A percentile compares a stretch with the other conserved stretches of the same genome.
Evolutionary conservation across 2,888 invertebrate species (phyloP).

Genomic region (Epirrita christyi): DNA sequence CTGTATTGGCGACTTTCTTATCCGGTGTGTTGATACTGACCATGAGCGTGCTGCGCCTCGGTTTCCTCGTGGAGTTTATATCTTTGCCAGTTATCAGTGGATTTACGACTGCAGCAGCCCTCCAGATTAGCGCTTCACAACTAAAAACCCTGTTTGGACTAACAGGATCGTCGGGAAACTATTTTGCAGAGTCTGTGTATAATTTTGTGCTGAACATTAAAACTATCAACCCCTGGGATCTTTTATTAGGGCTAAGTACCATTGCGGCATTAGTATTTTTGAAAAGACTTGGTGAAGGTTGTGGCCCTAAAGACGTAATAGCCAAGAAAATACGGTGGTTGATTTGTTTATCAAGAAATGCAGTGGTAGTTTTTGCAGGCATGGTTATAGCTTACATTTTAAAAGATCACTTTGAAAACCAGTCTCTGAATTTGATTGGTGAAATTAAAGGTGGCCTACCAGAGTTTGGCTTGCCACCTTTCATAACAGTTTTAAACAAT

Average conservation of each 20-base stretch:
- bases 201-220: slow-evolving; percentile 86
- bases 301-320: background rate
- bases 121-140: slow-evolving; percentile 93
- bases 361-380: slow-evolving; percentile 90
- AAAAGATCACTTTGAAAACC: slow-evolving; percentile 49
- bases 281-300: background rate
- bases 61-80: slow-evolving; percentile 86
- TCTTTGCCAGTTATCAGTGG: slow-evolving; percentile 93
- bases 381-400: slow-evolving; percentile 85
- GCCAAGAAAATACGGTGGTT: background rate
- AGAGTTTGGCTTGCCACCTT: slow-evolving; percentile 87
- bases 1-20: slow-evolving; percentile 89
- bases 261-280: background rate
- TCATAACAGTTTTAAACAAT: slow-evolving; percentile 83
- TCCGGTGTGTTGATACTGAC: slow-evolving; percentile 88
- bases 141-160: slow-evolving; percentile 90
- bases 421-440: slow-evolving; percentile 88
- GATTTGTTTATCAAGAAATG: slow-evolving; percentile 51
- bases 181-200: slow-evolving; percentile 86
- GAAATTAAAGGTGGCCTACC: slow-evolving; percentile 89
- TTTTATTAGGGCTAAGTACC: slow-evolving; percentile 53
- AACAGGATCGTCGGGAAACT: slow-evolving; percentile 82
- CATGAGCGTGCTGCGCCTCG: slow-evolving; percentile 86
- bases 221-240: slow-evolving; percentile 86
- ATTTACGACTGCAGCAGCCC: slow-evolving; percentile 93